Conservation (phyloP, 2,113 vertebrate species). For the Anhinga rufa region DNA sequence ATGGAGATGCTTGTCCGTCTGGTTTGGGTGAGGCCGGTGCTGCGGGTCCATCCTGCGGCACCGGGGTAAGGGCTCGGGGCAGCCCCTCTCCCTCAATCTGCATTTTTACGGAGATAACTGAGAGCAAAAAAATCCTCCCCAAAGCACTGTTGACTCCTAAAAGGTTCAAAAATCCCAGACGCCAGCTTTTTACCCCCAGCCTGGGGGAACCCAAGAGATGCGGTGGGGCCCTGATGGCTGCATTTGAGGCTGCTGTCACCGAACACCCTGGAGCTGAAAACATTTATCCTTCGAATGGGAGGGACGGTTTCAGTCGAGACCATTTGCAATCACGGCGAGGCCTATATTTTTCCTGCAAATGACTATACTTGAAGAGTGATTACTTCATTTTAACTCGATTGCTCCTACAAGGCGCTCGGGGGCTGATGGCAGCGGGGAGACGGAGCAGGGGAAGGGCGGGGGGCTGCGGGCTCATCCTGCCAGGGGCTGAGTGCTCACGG, state of each 20-base stretch:
- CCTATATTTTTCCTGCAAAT: conserved; percentile 45
- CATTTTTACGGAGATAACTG: not conserved
- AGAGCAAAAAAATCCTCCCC: not conserved
- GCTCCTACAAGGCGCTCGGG: not conserved
- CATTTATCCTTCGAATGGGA: not conserved
- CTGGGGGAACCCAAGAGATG: not conserved
- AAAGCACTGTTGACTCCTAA: not conserved
- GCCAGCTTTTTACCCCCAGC: not conserved
- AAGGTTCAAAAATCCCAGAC: not conserved
- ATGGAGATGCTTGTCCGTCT: not conserved
- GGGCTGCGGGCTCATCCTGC: not conserved
- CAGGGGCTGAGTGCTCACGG: not conserved
- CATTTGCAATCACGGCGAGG: conserved; percentile 18
- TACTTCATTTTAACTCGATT: conserved; percentile 50
- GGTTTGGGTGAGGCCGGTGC: not conserved
- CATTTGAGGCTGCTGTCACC: not conserved
- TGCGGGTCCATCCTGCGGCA: not conserved
- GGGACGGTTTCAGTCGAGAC: not conserved
- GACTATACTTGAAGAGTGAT: conserved; percentile 34
- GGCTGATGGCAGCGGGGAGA: not conserved
- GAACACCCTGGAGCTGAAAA: not conserved
- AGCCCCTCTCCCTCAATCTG: not conserved
- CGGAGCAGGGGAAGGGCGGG: not conserved
- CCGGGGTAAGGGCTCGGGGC: not conserved
- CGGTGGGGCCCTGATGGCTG: fast-evolving